Conservation (phyloP, 2,888 invertebrate species). For the Formica aserva region DNA sequence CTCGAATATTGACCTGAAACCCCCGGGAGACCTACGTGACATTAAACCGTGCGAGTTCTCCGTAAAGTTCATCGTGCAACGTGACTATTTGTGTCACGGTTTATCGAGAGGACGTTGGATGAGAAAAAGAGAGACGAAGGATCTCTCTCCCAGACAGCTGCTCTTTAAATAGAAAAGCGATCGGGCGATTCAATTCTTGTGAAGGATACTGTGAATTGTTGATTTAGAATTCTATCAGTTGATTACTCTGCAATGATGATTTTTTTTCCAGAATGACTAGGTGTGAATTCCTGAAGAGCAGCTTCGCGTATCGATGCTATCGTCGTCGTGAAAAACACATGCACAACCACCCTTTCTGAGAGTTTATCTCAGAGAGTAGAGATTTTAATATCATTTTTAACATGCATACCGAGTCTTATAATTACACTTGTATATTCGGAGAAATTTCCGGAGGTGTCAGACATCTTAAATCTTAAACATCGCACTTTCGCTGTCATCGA, state of each 20-base stretch:
- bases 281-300: too few relatives aligned
- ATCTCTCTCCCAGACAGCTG: background rate
- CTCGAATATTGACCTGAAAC: background rate
- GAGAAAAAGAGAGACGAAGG: background rate
- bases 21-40: background rate
- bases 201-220: too few relatives aligned
- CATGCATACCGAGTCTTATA: background rate
- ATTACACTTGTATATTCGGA: too few relatives aligned
- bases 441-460: background rate
- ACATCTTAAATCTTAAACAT: background rate
- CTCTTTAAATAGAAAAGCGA: background rate
- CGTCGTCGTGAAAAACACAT: background rate
- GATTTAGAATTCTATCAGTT: too few relatives aligned
- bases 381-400: background rate
- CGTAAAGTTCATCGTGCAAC: constrained; percentile 3
- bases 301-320: too few relatives aligned
- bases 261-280: background rate
- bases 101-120: background rate
- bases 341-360: too few relatives aligned
- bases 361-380: background rate
- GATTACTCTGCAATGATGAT: too few relatives aligned
- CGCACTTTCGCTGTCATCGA: background rate
- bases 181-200: background rate
- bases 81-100: background rate
- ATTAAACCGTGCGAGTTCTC: background rate